phyloP scores from a whole-genome alignment of 2,797 vertebrate genomes.

The Sebastes umbrosus region DNA sequence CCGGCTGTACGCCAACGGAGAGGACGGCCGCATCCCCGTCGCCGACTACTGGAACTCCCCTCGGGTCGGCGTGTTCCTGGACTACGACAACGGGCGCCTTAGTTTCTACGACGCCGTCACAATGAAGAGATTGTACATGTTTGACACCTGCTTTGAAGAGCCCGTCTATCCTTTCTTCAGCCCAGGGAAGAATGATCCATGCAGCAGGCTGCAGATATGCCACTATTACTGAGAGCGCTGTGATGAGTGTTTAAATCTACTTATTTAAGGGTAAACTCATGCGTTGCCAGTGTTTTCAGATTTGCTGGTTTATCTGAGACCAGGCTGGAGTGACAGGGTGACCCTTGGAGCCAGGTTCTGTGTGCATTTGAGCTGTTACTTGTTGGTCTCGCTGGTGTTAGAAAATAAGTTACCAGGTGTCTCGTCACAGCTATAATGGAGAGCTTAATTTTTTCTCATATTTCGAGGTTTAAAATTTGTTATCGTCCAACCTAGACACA shows the following conservation, averaged over 20 bases:
- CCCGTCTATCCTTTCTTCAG: conserved; percentile 85
- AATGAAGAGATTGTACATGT: conserved; percentile 84
- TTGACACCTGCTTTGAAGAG: conserved; percentile 81
- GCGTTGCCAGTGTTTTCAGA: conserved; percentile 5
- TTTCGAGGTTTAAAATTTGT: conserved; percentile 1
- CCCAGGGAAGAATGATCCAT: conserved; percentile 84
- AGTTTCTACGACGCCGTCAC: conserved; percentile 85
- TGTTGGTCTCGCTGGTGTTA: conserved; percentile 17
- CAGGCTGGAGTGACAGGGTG: not conserved
- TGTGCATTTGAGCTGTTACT: conserved; percentile 18
- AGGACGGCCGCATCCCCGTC: conserved; percentile 81
- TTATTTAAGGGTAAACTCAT: not conserved
- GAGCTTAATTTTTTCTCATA: not conserved
- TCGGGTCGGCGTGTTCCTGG: conserved; percentile 83
- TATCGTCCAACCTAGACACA: conserved; percentile 47
- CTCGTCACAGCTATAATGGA: not conserved
- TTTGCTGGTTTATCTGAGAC: conserved; percentile 1
- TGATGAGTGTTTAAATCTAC: not conserved
- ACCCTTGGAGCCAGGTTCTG: conserved; percentile 6
- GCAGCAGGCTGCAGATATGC: conserved; percentile 84
- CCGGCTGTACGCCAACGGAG: conserved; percentile 83
- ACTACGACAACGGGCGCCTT: conserved; percentile 83
- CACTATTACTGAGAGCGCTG: conserved; percentile 80
- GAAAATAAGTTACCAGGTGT: not conserved
- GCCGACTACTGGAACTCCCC: conserved; percentile 86